Evolutionary conservation across 1,140 invertebrate species (phyloP).

Genomic region (Meloidogyne chitwoodi): DNA sequence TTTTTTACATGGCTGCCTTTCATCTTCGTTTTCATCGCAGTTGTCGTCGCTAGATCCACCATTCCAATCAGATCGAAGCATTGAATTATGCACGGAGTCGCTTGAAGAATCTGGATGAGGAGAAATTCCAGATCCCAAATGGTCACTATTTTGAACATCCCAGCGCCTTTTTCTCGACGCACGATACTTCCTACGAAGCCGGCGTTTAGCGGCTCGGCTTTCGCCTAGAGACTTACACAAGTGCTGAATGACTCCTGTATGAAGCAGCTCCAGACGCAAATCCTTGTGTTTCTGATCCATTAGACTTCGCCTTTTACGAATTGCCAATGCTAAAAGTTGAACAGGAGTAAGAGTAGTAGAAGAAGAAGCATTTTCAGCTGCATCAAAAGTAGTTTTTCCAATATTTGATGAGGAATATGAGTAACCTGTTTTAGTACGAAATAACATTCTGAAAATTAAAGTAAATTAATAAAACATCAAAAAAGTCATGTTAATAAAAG

Average conservation of each 20-base stretch:
- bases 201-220: slow-evolving; percentile 15
- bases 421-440: background rate
- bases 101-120: background rate
- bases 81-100: background rate
- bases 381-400: background rate
- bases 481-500: too few relatives aligned
- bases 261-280: slow-evolving; percentile 17
- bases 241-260: slow-evolving; percentile 6
- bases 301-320: slow-evolving; percentile 20
- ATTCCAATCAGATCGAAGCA: background rate
- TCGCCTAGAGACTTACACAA: slow-evolving; percentile 30
- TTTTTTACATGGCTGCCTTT: background rate
- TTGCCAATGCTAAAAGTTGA: slow-evolving; percentile 23
- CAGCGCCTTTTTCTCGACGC: slow-evolving; percentile 6
- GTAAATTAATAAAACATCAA: too few relatives aligned
- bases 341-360: slow-evolving; percentile 8
- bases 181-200: slow-evolving; percentile 3
- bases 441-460: background rate
- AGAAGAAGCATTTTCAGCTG: background rate
- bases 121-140: background rate
- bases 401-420: background rate
- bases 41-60: background rate
- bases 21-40: background rate
- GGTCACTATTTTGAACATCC: background rate
- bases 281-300: slow-evolving; percentile 20